These are phyloP conservation scores for Lordiphosa stackelbergi DNA, from an alignment of 1,140 invertebrate genomes.

Conservation along the genomic window DNA sequence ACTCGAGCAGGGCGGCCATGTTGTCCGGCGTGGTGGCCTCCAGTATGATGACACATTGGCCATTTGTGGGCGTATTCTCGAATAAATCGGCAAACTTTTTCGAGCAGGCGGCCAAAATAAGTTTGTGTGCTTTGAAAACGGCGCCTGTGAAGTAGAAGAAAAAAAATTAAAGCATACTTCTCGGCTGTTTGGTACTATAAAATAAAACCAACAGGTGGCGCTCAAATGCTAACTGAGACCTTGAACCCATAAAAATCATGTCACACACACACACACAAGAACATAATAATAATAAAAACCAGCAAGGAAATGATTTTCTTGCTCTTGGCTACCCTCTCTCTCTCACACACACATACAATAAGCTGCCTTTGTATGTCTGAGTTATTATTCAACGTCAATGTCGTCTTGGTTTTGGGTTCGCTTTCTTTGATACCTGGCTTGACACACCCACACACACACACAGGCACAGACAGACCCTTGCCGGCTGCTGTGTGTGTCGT, in stretches of 20 bases:
- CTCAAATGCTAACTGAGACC: slow-evolving; percentile 55
- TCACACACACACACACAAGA: slow-evolving; percentile 38
- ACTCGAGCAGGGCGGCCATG: slow-evolving; percentile 92
- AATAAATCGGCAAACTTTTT: slow-evolving; percentile 95
- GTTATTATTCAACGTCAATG: slow-evolving; percentile 72
- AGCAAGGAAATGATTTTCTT: slow-evolving; percentile 70
- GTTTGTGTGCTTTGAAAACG: slow-evolving; percentile 92
- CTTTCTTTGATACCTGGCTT: slow-evolving; percentile 13
- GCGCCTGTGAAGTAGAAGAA: slow-evolving; percentile 82
- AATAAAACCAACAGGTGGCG: slow-evolving; percentile 59
- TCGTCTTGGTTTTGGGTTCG: slow-evolving; percentile 45
- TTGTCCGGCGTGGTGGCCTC: slow-evolving; percentile 92
- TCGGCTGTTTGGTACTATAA: slow-evolving; percentile 19
- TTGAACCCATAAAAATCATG: slow-evolving; percentile 76
- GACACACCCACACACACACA: slow-evolving; percentile 27
- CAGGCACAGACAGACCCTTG: slow-evolving; percentile 30
- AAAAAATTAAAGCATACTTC: slow-evolving; percentile 46
- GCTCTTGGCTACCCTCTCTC: slow-evolving; percentile 46
- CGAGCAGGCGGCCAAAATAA: slow-evolving; percentile 94
- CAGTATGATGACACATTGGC: slow-evolving; percentile 89
- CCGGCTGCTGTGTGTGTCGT: slow-evolving; percentile 20
- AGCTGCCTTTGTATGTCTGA: slow-evolving; percentile 24
- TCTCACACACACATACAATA: slow-evolving; percentile 18
- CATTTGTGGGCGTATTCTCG: slow-evolving; percentile 90
- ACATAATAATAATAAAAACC: slow-evolving; percentile 54